Evolutionary conservation across 1,140 invertebrate species (phyloP).

Genomic region (Cherax quadricarinatus): DNA sequence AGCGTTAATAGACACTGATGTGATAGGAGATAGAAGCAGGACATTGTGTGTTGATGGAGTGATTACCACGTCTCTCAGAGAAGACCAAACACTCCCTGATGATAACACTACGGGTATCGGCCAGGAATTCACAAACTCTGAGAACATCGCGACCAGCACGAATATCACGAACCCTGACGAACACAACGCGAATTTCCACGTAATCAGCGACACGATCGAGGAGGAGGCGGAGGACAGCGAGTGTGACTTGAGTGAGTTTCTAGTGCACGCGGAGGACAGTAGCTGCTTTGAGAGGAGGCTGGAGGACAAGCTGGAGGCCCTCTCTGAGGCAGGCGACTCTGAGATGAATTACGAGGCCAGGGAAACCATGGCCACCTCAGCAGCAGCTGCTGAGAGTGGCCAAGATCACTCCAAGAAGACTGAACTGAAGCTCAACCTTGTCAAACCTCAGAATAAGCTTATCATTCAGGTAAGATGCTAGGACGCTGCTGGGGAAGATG

Average conservation of each 20-base stretch:
- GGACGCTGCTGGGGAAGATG: background rate
- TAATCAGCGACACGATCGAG: conserved; percentile 32
- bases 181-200: background rate
- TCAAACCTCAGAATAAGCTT: conserved; percentile 17
- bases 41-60: too few species aligned
- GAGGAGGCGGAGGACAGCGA: conserved; percentile 53
- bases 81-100: background rate
- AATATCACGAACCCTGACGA: background rate
- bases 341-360: too few species aligned
- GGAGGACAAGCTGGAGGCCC: conserved; percentile 55
- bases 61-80: too few species aligned
- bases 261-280: conserved; percentile 32
- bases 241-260: conserved; percentile 47
- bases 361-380: too few species aligned
- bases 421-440: conserved; percentile 37
- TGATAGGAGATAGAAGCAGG: too few species aligned
- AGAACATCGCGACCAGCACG: background rate
- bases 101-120: background rate
- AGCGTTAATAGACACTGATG: background rate
- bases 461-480: conserved; percentile 13
- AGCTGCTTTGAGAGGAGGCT: conserved; percentile 37
- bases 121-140: background rate
- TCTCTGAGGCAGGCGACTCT: background rate
- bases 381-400: background rate
- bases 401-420: background rate